These are phyloP conservation scores for Ceratosolen fusciceps DNA, from an alignment of 1,140 invertebrate species.

Conservation along the genomic window DNA sequence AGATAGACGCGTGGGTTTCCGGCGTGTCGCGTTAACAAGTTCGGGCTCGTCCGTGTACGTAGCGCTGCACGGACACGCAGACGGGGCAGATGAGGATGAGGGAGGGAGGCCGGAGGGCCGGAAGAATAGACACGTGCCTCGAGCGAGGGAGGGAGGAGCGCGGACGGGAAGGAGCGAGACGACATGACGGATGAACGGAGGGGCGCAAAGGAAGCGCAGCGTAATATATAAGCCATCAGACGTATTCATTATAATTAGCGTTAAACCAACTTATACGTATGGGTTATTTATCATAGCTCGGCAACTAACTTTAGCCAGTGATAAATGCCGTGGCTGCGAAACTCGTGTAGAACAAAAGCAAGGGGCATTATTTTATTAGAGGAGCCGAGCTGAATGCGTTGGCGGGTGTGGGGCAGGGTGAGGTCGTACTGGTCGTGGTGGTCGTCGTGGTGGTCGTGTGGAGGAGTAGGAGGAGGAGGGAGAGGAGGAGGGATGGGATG, in stretches of 20 bases:
- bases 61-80: constrained; percentile 41
- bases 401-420: too few species aligned
- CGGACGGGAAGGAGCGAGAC: constrained; percentile 7
- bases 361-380: background rate
- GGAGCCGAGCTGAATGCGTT: background rate
- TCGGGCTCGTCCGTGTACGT: constrained; percentile 48
- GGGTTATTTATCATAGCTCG: background rate
- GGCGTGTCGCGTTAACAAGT: constrained; percentile 69
- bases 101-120: constrained; percentile 31
- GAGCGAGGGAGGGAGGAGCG: too few species aligned
- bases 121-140: constrained; percentile 33
- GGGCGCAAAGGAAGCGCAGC: background rate
- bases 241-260: constrained; percentile 6
- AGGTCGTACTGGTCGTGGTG: background rate
- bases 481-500: too few species aligned
- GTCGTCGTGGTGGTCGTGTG: too few species aligned
- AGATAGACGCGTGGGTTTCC: constrained; percentile 69
- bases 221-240: background rate
- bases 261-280: background rate
- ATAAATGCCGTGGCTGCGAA: too few species aligned
- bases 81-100: too few species aligned
- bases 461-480: too few species aligned
- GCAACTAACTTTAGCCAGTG: background rate
- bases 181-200: constrained; percentile 13
- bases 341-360: background rate